Evolutionary conservation across 2,797 vertebrate genomes (phyloP), one percentile per base, ranked within the genome.

Genomic region (Diceros bicornis): DNA sequence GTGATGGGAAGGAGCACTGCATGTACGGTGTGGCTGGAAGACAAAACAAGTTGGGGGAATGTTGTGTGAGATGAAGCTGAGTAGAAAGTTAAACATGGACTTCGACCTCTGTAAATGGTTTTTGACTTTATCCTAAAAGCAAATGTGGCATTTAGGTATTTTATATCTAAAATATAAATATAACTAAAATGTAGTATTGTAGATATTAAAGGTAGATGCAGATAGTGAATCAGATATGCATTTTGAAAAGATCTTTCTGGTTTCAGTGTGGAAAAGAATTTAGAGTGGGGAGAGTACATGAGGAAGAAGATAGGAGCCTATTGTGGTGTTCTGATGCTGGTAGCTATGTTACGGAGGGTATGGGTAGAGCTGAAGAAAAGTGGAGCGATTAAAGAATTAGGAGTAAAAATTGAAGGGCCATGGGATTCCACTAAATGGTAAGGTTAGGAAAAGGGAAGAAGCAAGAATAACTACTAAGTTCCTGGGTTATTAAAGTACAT

Each of bases 1-100:
- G 11, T 3, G 12, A 1, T 9, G 25, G 32, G 20, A 64, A 71
- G 52, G 25, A 72, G 0, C 17, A 11, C 6, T 20, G 20, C 0
- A 7, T 50, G 44, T 44, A 20, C 1, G 25, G 11, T 10, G 44
- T 11, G 41, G 23, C 44, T 25, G 18, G 29, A 41, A 68, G 57
- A 59, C 21, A 61, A 61, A 44, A 16, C 3, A 32, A 55, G 17
- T 68, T 27, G 29, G 34, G 29, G 16, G 37, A 25, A 32, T 9
- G 20, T 4, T 7, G 7, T 50, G 0, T 69, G 41, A 61, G 41
- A 55, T 44, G 9, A 69, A 61, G 4, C 16, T 41, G 25, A 5
- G 13, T 18, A 41, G 32, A 85, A 85, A 17, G 50, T 20, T 7
- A 81, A 17, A 52, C 5, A 37, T 2, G 11, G 25, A 66, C 4